Conservation (phyloP, 2,113 vertebrate species). For the Rhineura floridana region DNA sequence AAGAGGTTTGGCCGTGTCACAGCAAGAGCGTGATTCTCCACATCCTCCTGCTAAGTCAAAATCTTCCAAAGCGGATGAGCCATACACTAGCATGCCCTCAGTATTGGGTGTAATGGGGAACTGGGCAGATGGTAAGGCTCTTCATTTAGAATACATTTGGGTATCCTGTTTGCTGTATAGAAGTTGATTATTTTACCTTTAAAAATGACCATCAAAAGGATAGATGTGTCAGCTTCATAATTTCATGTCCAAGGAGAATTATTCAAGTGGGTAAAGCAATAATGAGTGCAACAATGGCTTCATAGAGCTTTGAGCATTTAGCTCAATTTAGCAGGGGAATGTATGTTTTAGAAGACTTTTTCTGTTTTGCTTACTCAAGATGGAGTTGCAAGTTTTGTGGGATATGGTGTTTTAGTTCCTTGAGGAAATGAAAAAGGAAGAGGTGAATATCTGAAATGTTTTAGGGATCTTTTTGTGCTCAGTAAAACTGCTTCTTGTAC, state of each 20-base stretch:
- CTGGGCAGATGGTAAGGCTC: constrained; percentile 84
- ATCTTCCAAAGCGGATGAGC: constrained; percentile 81
- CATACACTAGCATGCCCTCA: constrained; percentile 77
- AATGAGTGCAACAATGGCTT: neutral
- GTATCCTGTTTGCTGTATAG: neutral
- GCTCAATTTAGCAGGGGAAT: neutral
- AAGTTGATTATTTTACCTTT: neutral
- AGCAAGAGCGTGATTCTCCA: constrained; percentile 51
- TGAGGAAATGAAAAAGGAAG: neutral
- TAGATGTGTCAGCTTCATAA: too few relatives aligned
- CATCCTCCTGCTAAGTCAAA: constrained; percentile 46
- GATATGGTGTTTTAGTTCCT: neutral
- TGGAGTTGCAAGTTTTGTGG: neutral
- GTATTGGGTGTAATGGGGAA: constrained; percentile 82
- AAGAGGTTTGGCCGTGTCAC: constrained; percentile 59
- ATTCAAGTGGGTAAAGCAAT: neutral
- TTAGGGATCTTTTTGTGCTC: too few relatives aligned
- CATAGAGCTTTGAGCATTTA: neutral
- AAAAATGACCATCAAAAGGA: neutral
- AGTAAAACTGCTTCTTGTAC: neutral
- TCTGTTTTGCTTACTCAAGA: neutral
- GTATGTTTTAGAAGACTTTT: neutral
- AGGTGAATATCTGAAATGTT: too few relatives aligned
- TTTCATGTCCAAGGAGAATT: neutral
- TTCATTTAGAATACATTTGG: neutral